phyloP scores from a whole-genome alignment of 2,888 invertebrate genomes.

The Andrena marginata region DNA sequence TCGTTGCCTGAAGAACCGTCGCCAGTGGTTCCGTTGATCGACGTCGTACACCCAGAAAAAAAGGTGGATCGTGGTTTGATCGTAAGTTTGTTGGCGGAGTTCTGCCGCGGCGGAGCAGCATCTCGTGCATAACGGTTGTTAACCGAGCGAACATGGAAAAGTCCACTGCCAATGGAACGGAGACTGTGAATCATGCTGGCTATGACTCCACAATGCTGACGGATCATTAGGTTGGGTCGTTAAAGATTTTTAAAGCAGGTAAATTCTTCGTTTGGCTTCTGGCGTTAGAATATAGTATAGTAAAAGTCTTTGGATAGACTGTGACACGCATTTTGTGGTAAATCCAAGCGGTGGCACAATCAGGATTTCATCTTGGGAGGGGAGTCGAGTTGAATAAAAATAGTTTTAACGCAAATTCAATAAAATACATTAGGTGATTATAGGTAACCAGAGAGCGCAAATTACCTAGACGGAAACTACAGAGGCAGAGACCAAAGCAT shows the following conservation, averaged over 20 bases:
- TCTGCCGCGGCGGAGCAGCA: neutral
- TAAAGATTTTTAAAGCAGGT: slow-evolving; percentile 18
- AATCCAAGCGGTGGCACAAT: too few species aligned
- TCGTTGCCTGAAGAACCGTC: slow-evolving; percentile 2
- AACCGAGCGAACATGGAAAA: slow-evolving; percentile 2
- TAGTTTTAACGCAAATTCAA: too few species aligned
- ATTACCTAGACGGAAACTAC: too few species aligned
- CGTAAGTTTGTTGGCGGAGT: slow-evolving; percentile 28
- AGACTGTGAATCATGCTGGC: slow-evolving; percentile 4
- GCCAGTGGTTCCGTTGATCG: neutral
- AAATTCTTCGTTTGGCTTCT: too few species aligned
- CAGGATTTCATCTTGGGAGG: too few species aligned
- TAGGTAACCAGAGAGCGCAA: too few species aligned
- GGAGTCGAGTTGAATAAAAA: too few species aligned
- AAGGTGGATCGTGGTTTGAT: slow-evolving; percentile 10
- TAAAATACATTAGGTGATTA: too few species aligned
- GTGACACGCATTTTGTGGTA: too few species aligned
- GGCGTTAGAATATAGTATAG: too few species aligned
- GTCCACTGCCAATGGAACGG: slow-evolving; percentile 24
- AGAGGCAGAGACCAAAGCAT: too few species aligned
- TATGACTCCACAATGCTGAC: slow-evolving; percentile 36
- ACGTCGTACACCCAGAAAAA: neutral
- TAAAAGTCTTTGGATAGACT: too few species aligned
- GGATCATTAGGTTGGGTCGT: slow-evolving; percentile 63
- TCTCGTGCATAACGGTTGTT: slow-evolving; percentile 30